Evolutionary conservation across 2,797 vertebrate genomes (phyloP), one percentile per base, ranked within the genome.

Genomic region (Cephalopachus bancanus): DNA sequence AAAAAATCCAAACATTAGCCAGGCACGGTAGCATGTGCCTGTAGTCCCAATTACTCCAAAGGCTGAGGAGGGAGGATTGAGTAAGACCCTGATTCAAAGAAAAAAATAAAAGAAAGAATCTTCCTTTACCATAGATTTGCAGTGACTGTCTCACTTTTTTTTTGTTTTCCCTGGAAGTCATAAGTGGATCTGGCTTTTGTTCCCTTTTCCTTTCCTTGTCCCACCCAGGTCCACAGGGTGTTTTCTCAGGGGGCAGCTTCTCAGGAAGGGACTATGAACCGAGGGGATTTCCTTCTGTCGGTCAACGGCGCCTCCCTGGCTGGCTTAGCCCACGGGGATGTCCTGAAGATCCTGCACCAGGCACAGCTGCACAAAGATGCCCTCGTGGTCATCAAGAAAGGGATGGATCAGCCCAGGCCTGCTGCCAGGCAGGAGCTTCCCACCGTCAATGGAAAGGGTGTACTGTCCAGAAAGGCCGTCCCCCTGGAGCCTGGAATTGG

Each of bases 201-300:
- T 59, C 49, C 55, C 69, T 55, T 78, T 92, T 76, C 57, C 44
- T 89, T 37, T 87, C 37, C 96, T 97, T 94, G 85, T 91, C 95
- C 7, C 97, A 99, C 95, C 7, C 97, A 99, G 99, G 99, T 99
- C 67, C 99, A 99, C 98, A 99, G 99, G 92, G 99, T 99, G 87
- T 99, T 99, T 98, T 98, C 98, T 92, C 99, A 99, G 98, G 99
- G 99, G 65, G 98, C 98, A 12, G 99, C 99, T 24, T 98, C 98
- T 96, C 98, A 99, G 62, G 99, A 99, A 98, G 99, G 99, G 71
- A 99, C 99, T 49, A 98, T 99, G 97, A 98, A 98, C 97, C 98
- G 98, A 76, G 99, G 99, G 64, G 99, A 99, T 98, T 91, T 97
- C 91, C 98, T 99, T 95, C 94, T 99, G 65, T 99, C 99, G 4